These are phyloP conservation scores for Eulacestoma nigropectus DNA, from an alignment of 2,113 vertebrate genomes.

Conservation along the genomic window DNA sequence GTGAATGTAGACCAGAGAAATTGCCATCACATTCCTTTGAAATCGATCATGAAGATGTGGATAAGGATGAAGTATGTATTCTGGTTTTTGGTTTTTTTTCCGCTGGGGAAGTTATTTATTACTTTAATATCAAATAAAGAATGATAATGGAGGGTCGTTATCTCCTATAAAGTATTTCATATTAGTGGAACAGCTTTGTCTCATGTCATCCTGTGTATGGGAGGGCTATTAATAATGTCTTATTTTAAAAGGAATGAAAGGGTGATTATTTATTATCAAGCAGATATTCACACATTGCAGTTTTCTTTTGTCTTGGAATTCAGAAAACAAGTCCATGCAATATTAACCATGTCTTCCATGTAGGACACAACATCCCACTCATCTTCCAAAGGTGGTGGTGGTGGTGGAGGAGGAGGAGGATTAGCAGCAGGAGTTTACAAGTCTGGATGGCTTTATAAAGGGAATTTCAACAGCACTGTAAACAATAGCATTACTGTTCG, in stretches of 20 bases:
- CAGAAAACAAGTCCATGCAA: neutral
- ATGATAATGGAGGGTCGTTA: neutral
- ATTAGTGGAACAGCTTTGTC: neutral
- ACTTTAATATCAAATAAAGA: neutral
- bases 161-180: neutral
- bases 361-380: slow-evolving; percentile 97
- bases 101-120: neutral
- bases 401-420: slow-evolving; percentile 70
- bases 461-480: slow-evolving; percentile 98
- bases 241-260: neutral
- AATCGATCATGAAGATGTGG: slow-evolving; percentile 94
- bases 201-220: neutral
- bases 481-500: slow-evolving; percentile 97
- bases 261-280: neutral
- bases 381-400: slow-evolving; percentile 93
- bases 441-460: slow-evolving; percentile 98
- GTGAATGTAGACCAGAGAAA: slow-evolving; percentile 88
- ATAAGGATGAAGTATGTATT: slow-evolving; percentile 93
- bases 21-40: slow-evolving; percentile 95
- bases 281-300: neutral
- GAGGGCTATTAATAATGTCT: neutral
- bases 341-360: slow-evolving; percentile 31
- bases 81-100: rapidly evolving
- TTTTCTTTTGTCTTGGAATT: neutral
- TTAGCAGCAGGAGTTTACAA: slow-evolving; percentile 88